phyloP scores from a whole-genome alignment of 2,113 vertebrate species.

The Hemiscyllium ocellatum region DNA sequence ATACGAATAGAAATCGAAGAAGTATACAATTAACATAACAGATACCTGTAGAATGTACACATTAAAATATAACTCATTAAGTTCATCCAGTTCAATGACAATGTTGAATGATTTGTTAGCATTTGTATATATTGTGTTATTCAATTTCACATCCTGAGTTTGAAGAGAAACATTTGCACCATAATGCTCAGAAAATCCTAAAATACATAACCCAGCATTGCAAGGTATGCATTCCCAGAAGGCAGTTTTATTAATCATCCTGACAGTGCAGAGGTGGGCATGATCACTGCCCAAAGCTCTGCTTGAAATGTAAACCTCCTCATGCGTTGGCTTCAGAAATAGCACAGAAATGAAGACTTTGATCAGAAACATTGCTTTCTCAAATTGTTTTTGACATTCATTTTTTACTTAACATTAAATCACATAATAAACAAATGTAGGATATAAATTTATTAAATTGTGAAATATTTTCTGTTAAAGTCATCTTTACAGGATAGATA shows the following conservation, averaged over 20 bases:
- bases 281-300: background rate
- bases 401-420: background rate
- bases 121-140: background rate
- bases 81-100: background rate
- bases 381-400: background rate
- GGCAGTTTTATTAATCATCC: background rate
- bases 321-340: background rate
- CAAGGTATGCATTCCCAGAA: background rate
- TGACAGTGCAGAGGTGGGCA: background rate
- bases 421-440: background rate
- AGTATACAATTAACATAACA: background rate
- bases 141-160: background rate
- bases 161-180: background rate
- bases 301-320: background rate
- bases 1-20: background rate
- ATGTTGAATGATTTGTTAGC: background rate
- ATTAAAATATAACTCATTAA: background rate
- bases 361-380: background rate
- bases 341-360: background rate
- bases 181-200: background rate
- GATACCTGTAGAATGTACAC: too few species aligned
- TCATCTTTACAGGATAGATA: background rate
- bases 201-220: background rate
- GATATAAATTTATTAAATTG: background rate
- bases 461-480: background rate